Conservation (phyloP, 2,888 invertebrate species). For the Amiota mariae region DNA sequence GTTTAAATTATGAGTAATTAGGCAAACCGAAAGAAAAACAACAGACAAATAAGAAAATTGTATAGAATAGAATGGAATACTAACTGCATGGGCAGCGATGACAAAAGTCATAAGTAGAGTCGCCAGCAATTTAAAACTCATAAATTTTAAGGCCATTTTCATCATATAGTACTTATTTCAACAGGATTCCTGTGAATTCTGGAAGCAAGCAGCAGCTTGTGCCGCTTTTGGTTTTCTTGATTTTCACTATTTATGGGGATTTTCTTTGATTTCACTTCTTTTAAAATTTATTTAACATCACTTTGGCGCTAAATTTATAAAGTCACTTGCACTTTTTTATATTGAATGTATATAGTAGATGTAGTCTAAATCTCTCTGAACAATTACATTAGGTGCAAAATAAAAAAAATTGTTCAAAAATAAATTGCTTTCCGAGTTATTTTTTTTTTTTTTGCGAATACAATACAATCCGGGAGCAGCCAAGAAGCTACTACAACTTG, state of each 20-base stretch:
- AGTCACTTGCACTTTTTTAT: background rate
- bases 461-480: conserved; percentile 34
- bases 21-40: background rate
- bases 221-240: background rate
- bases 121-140: conserved; percentile 21
- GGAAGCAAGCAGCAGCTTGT: background rate
- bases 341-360: no score
- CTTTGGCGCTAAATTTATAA: background rate
- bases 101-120: conserved; percentile 26
- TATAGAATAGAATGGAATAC: conserved; percentile 27
- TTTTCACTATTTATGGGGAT: background rate
- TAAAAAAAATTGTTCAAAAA: conserved; percentile 12
- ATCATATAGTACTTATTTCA: background rate
- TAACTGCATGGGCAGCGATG: conserved; percentile 38
- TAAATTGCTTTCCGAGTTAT: background rate
- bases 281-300: background rate
- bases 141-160: conserved; percentile 32
- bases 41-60: background rate
- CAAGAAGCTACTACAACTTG: conserved; percentile 31
- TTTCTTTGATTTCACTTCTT: background rate
- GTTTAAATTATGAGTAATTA: conserved; percentile 27
- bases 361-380: background rate
- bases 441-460: background rate
- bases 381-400: background rate
- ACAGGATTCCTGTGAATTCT: background rate